Evolutionary conservation across 2,113 vertebrate species (phyloP).

Genomic region (Baryphthengus martii): DNA sequence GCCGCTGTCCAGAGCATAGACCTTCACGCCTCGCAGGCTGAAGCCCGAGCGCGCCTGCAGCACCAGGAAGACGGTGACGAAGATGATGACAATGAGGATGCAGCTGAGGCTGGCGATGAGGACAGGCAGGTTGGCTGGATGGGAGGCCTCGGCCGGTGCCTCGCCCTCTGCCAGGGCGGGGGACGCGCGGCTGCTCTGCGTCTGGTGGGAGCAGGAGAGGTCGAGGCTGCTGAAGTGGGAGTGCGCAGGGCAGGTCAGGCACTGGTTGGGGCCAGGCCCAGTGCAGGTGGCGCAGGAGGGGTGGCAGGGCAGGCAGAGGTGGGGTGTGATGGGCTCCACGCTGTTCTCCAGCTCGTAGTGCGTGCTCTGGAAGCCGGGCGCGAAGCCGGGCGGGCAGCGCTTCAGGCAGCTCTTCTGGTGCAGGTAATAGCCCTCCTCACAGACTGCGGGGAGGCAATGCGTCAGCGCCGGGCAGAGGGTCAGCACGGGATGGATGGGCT

Average conservation of each 20-base stretch:
- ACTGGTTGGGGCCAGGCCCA: slow-evolving; percentile 79
- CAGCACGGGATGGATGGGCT: too few relatives aligned
- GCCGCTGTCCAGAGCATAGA: slow-evolving; percentile 81
- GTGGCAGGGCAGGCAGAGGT: slow-evolving; percentile 89
- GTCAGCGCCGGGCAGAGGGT: too few relatives aligned
- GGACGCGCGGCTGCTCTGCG: slow-evolving; percentile 90
- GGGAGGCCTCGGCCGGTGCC: not conserved
- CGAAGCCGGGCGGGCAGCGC: too few relatives aligned
- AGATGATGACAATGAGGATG: slow-evolving; percentile 84
- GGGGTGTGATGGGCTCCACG: slow-evolving; percentile 82
- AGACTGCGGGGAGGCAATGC: too few relatives aligned
- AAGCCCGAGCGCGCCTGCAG: slow-evolving; percentile 88
- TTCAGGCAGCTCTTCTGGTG: too few relatives aligned
- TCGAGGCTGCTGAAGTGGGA: slow-evolving; percentile 83
- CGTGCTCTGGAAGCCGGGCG: too few relatives aligned
- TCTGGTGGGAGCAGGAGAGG: slow-evolving; percentile 85
- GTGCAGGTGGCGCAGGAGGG: slow-evolving; percentile 86
- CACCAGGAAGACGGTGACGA: slow-evolving; percentile 85
- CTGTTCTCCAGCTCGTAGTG: slow-evolving; percentile 75
- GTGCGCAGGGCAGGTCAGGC: slow-evolving; percentile 88
- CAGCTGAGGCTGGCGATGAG: slow-evolving; percentile 89
- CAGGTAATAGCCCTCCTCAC: too few relatives aligned
- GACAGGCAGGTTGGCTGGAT: slow-evolving; percentile 75
- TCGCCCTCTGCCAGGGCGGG: slow-evolving; percentile 46
- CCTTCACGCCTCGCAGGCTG: slow-evolving; percentile 78